Base-by-base conservation (phyloP, 2,797 vertebrate species). In the Parauchenoglanis ngamensis region DNA sequence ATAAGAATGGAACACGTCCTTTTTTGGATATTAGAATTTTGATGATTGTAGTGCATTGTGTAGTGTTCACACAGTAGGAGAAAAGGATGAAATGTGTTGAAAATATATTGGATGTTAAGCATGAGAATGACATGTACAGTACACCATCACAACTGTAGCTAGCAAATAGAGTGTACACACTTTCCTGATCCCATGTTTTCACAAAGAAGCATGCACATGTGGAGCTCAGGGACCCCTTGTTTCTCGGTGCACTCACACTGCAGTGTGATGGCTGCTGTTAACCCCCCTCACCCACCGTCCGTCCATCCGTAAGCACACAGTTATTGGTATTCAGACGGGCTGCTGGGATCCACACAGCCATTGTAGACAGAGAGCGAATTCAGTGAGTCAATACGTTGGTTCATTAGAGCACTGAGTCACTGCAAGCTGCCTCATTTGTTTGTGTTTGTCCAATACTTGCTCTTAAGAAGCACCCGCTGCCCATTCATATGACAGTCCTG, bases 381-480 rank as follows among this genome's bases (percentile, higher is more conserved):
- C 93, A 95, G 94, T 94, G 93, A 96, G 96, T 96, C 96, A 96
- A 96, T 96, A 96, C 94, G 92, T 92, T 96, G 96, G 94, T 96
- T 96, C 95, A 96, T 96, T 96, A 96, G 94, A 95, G 94, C 94
- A 94, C 94, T 95, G 95, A 96, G 95, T 96, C 95, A 96, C 94
- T 94, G 95, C 93, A 93, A 94, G 92, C 94, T 94, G 95, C 94
- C 94, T 96, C 95, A 93, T 96, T 96, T 96, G 95, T 96, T 96
- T 96, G 95, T 96, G 94, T 96, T 96, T 96, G 95, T 96, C 95
- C 96, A 96, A 96, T 95, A 96, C 94, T 95, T 94, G 93, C 94
- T 95, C 95, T 95, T 95, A 96, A 95, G 94, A 94, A 95, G 93
- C 94, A 92, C 92, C 94, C 92, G 92, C 92, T 92, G 92, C 92